Evolutionary conservation across 1,140 invertebrate genomes (phyloP).

Genomic region (Oppia nitens): DNA sequence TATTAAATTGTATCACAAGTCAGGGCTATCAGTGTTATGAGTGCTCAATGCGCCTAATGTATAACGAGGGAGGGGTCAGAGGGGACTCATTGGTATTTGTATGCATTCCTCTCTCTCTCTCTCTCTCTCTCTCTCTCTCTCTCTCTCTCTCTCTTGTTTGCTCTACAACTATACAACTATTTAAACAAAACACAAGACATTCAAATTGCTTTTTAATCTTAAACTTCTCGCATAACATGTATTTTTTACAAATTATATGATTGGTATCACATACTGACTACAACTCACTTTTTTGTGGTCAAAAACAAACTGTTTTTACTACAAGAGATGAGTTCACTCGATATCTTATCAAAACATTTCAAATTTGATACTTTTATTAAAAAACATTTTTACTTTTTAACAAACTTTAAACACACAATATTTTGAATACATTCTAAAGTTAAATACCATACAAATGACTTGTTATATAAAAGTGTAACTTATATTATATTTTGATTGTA

Average conservation of each 20-base stretch:
- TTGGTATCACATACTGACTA: not conserved
- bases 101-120: not conserved
- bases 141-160: not conserved
- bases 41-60: not conserved
- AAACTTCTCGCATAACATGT: not conserved
- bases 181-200: not conserved
- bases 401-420: not conserved
- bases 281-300: not conserved
- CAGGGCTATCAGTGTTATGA: no score
- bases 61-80: not conserved
- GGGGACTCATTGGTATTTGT: not conserved
- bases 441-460: not conserved
- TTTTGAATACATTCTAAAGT: not conserved
- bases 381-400: not conserved
- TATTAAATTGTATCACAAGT: not conserved
- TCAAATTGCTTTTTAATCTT: not conserved
- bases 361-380: not conserved
- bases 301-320: not conserved
- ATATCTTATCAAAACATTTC: not conserved
- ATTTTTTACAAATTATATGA: not conserved
- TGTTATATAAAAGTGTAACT: no score
- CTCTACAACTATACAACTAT: not conserved
- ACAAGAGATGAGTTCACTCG: not conserved
- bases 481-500: no score
- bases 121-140: not conserved